phyloP scores from a whole-genome alignment of 2,797 vertebrate genomes.

The Decapterus maruadsi region DNA sequence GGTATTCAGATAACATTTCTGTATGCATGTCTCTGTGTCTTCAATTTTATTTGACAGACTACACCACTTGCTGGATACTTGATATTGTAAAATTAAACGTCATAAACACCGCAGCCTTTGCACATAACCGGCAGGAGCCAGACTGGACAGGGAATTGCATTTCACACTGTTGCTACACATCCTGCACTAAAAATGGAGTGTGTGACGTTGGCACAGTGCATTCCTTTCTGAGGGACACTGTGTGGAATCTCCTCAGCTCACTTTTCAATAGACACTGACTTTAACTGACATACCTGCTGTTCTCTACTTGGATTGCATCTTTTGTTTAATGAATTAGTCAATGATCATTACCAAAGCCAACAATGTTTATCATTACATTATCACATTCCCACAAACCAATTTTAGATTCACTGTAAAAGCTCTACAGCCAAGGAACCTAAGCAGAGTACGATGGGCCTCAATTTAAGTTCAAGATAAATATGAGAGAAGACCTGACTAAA shows the following conservation, averaged over 20 bases:
- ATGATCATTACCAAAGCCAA: not conserved
- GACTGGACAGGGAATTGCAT: slow-evolving; percentile 54
- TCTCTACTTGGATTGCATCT: not conserved
- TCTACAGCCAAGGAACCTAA: not conserved
- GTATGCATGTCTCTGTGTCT: slow-evolving; percentile 9
- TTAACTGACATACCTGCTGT: slow-evolving; percentile 15
- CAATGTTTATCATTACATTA: not conserved
- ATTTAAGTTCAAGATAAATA: not conserved
- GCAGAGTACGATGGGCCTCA: not conserved
- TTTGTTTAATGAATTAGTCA: not conserved
- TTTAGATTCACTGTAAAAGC: not conserved
- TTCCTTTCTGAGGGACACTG: slow-evolving; percentile 47
- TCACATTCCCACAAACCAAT: not conserved
- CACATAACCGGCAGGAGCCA: slow-evolving; percentile 33
- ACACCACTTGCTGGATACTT: slow-evolving; percentile 15
- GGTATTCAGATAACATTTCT: slow-evolving; percentile 23
- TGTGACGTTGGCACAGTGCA: slow-evolving; percentile 60
- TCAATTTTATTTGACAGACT: slow-evolving; percentile 7
- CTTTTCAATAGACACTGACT: slow-evolving; percentile 63
- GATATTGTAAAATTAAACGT: slow-evolving; percentile 15
- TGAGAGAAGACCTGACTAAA: not conserved
- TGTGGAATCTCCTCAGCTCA: slow-evolving; percentile 56
- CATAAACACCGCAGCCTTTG: slow-evolving; percentile 33
- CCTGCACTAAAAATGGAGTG: slow-evolving; percentile 77
- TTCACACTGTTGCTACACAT: slow-evolving; percentile 77